Percentiles rank a stretch among this genome's conserved stretches.
These are phyloP conservation scores for Amphipyra berbera DNA, from an alignment of 2,888 invertebrate species.

Conservation along the genomic window DNA sequence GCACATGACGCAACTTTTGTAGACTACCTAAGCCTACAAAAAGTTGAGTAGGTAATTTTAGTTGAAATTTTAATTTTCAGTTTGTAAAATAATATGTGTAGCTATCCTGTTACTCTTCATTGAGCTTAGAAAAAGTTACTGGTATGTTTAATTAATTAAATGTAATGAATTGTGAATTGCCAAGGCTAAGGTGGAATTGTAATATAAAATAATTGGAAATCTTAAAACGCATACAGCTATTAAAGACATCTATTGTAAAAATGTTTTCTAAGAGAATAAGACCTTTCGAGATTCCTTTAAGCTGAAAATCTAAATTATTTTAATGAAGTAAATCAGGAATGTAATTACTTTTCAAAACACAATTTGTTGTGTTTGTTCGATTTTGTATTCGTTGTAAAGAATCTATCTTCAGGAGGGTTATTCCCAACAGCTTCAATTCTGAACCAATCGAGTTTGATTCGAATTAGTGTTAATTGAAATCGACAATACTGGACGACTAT, in stretches of 20 bases:
- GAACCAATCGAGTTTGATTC: too few relatives aligned
- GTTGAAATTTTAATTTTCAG: conserved; percentile 5
- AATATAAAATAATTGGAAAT: conserved; percentile 45
- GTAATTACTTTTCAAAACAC: conserved; percentile 5
- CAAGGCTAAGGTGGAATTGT: conserved; percentile 49
- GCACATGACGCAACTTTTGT: conserved; percentile 29
- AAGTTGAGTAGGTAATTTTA: conserved; percentile 9
- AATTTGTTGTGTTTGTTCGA: conserved; percentile 1
- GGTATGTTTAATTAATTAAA: conserved; percentile 32
- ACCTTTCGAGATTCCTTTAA: conserved; percentile 48
- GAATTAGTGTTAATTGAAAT: too few relatives aligned
- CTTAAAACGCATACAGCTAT: conserved; percentile 36
- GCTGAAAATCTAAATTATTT: conserved; percentile 5
- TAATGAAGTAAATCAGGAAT: neutral
- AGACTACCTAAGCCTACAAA: conserved; percentile 16
- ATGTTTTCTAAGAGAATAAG: conserved; percentile 44
- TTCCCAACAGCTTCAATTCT: too few relatives aligned
- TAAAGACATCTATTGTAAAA: conserved; percentile 48
- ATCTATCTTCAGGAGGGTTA: conserved; percentile 38
- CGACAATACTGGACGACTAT: too few relatives aligned
- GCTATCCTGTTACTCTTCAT: conserved; percentile 49
- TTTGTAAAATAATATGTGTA: conserved; percentile 46
- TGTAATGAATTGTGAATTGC: conserved; percentile 44
- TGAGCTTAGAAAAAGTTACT: conserved; percentile 55
- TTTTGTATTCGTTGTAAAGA: conserved; percentile 30